phyloP scores from a whole-genome alignment of 2,797 vertebrate genomes.

The Danio albolineatus region DNA sequence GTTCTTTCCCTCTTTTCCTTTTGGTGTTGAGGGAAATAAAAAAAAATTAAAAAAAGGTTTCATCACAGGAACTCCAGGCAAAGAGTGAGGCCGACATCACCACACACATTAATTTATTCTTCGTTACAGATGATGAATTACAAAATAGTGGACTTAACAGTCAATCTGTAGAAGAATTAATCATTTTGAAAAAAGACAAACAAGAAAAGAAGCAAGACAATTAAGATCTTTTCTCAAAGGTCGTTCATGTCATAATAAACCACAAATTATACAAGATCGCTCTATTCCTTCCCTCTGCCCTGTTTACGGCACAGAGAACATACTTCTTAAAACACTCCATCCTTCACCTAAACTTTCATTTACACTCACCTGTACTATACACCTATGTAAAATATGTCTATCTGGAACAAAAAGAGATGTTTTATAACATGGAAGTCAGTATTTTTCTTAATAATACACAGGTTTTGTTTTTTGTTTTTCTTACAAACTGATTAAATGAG shows the following conservation, averaged over 20 bases:
- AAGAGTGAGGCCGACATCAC: slow-evolving; percentile 62
- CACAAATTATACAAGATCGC: neutral
- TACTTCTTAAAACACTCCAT: neutral
- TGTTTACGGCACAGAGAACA: too few species aligned
- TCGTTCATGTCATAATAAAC: neutral
- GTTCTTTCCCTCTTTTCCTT: slow-evolving; percentile 55
- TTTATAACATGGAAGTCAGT: neutral
- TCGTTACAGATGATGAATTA: slow-evolving; percentile 38
- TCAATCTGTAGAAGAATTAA: slow-evolving; percentile 29
- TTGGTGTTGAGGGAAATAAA: slow-evolving; percentile 59
- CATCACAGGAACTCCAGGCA: slow-evolving; percentile 62
- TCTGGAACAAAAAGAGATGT: neutral
- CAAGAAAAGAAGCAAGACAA: neutral
- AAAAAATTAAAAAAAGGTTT: slow-evolving; percentile 63
- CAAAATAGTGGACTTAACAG: slow-evolving; percentile 18
- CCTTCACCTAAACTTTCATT: neutral
- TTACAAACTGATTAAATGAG: neutral
- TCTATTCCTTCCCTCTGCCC: neutral
- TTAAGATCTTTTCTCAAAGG: neutral
- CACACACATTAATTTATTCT: slow-evolving; percentile 61
- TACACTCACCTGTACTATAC: neutral
- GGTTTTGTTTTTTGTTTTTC: neutral
- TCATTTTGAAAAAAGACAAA: slow-evolving; percentile 33
- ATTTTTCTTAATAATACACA: neutral
- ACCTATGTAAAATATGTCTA: neutral